Evolutionary conservation across 2,888 invertebrate species (phyloP).

Genomic region (Tachina fera): DNA sequence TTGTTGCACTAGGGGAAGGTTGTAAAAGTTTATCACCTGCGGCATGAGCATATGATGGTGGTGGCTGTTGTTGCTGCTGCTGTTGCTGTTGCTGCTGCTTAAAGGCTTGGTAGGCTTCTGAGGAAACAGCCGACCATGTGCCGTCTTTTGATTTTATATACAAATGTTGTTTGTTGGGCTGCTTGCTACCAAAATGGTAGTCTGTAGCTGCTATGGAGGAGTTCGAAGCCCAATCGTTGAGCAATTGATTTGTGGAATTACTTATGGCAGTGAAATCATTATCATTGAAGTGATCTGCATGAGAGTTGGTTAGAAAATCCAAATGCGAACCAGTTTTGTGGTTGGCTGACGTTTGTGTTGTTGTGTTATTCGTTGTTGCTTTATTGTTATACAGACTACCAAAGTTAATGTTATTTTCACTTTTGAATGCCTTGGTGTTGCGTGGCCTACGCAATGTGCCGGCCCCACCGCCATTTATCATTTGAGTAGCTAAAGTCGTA

Average conservation of each 20-base stretch:
- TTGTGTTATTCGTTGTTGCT: conserved; percentile 37
- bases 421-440: conserved; percentile 81
- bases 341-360: conserved; percentile 42
- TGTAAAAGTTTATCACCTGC: conserved; percentile 76
- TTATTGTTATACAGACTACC: conserved; percentile 72
- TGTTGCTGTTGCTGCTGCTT: conserved; percentile 78
- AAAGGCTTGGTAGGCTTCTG: conserved; percentile 81
- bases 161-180: conserved; percentile 81
- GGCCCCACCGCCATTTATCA: conserved; percentile 79
- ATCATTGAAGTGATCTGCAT: conserved; percentile 72
- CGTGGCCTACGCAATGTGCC: conserved; percentile 82
- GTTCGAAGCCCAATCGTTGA: conserved; percentile 80
- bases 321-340: conserved; percentile 71
- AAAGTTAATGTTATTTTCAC: conserved; percentile 82
- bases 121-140: conserved; percentile 82
- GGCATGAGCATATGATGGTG: conserved; percentile 71
- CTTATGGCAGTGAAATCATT: conserved; percentile 77
- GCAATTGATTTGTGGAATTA: conserved; percentile 80
- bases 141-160: conserved; percentile 83
- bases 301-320: conserved; percentile 77
- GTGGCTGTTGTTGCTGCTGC: conserved; percentile 74
- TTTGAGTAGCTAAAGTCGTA: conserved; percentile 78
- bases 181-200: conserved; percentile 79
- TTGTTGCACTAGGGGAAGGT: conserved; percentile 69
- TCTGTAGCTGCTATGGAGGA: conserved; percentile 78